phyloP scores from a whole-genome alignment of 2,888 invertebrate species.

The Archips crataeganus region DNA sequence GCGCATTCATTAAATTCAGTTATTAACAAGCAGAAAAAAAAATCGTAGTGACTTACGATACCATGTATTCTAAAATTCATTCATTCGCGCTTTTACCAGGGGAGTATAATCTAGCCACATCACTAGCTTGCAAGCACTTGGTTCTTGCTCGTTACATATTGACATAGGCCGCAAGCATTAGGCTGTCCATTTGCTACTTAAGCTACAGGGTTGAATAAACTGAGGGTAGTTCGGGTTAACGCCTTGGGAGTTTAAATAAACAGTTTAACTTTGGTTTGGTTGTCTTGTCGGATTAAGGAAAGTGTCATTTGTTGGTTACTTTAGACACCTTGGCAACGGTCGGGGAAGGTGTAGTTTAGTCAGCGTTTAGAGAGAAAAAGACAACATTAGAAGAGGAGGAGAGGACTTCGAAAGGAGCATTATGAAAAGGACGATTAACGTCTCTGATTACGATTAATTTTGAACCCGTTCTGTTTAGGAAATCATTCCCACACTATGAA shows the following conservation, averaged over 20 bases:
- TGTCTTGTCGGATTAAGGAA: slow-evolving; percentile 4
- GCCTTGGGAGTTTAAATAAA: slow-evolving; percentile 15
- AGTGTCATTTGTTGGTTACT: slow-evolving; percentile 10
- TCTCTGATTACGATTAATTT: no score
- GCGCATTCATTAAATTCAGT: no score
- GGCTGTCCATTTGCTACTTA: slow-evolving; percentile 22
- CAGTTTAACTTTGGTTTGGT: slow-evolving; percentile 4
- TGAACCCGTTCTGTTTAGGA: no score
- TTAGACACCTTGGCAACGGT: neutral
- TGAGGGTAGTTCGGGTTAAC: neutral
- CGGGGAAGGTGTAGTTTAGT: neutral
- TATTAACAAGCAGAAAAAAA: no score
- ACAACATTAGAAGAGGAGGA: no score
- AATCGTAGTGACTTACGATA: no score
- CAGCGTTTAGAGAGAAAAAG: neutral
- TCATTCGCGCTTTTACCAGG: neutral
- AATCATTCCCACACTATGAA: no score
- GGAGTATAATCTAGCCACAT: neutral
- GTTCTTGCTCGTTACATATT: slow-evolving; percentile 17
- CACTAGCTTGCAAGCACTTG: neutral
- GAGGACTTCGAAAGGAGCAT: no score
- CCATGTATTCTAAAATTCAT: no score
- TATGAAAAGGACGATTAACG: no score
- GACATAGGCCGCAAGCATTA: slow-evolving; percentile 18
- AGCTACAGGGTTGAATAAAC: slow-evolving; percentile 26